Percentiles rank a stretch among this genome's conserved stretches.
phyloP scores from a whole-genome alignment of 2,113 vertebrate genomes.

The Crotalus viridis region DNA sequence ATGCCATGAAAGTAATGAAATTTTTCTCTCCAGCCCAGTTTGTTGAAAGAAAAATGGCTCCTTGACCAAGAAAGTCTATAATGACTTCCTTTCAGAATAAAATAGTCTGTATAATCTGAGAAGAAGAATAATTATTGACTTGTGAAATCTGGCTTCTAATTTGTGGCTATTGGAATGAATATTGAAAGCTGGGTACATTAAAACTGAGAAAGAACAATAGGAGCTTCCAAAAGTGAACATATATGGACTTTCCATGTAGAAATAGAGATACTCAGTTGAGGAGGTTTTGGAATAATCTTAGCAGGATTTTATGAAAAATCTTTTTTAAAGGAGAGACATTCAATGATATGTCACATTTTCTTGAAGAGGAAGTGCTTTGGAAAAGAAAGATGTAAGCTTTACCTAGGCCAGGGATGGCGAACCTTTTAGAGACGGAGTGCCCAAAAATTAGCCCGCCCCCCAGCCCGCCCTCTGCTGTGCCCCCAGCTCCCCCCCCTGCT shows the following conservation, averaged over 20 bases:
- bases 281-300: not conserved
- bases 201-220: not conserved
- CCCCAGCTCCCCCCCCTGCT: too few species aligned
- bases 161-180: too few species aligned
- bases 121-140: not conserved
- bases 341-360: not conserved
- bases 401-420: not conserved
- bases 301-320: not conserved
- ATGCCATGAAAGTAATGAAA: not conserved
- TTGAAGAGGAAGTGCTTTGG: not conserved
- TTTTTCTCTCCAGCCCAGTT: not conserved
- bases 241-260: not conserved
- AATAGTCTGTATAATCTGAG: not conserved
- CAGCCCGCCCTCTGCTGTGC: accelerated
- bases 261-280: not conserved
- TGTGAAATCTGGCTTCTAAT: not conserved
- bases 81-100: not conserved
- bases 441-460: too few species aligned
- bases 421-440: too few species aligned
- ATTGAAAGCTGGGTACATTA: not conserved
- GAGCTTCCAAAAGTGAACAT: not conserved
- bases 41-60: not conserved
- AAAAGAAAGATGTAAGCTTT: not conserved
- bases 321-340: not conserved
- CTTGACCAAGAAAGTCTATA: not conserved